Evolutionary conservation across 2,888 invertebrate species (phyloP), one percentile per base, ranked within the genome.

Genomic region (Andrena trimmerana): DNA sequence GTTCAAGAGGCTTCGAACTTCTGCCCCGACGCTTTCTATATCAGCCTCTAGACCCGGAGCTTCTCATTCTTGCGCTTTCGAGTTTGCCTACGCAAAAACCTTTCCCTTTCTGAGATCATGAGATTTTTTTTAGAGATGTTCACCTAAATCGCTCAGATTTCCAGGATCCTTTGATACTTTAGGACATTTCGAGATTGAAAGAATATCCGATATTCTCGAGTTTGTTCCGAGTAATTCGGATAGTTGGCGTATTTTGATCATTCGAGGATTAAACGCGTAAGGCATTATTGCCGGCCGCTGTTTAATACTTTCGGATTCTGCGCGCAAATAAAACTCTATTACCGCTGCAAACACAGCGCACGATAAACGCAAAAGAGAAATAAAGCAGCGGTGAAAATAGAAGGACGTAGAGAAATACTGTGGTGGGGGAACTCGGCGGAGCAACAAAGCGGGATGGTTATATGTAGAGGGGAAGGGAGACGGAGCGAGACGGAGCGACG

Each of bases 1-100:
- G 82, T 86, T 83, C 80, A 86, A 68, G 66, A 20, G 13, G 68
- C 66, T 71, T 62, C 81, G 70, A 67, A 70, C 57, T 74, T 67
- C 83, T 52, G 57, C 24, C 70, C 27, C 54, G 48, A 7, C 48
- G 68, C 27, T 59, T 72, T 59, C 76, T 33, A 68, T 70, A 63
- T 8, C 52, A 31, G 57, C 50, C 57, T 57, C 67, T 74, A 24
- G 59, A 63, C 24, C 24, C 66, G 36, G 42, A 60, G 42, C 42
- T 36, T 57, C 48, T 78, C 78, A 85, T 81, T 85, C 78, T 33
- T 48, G 70, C 52, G 27, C 24, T 33, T 27, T 36, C 8, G n/a
- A 24, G 20, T 69, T 13, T n/a, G 24, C 16, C 8, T n/a, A 6
- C 24, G 59, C 42, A n/a, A 66, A 52, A 73, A 33, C 42, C 52